phyloP scores from a whole-genome alignment of 2,113 vertebrate genomes.

The Argyrosomus japonicus region DNA sequence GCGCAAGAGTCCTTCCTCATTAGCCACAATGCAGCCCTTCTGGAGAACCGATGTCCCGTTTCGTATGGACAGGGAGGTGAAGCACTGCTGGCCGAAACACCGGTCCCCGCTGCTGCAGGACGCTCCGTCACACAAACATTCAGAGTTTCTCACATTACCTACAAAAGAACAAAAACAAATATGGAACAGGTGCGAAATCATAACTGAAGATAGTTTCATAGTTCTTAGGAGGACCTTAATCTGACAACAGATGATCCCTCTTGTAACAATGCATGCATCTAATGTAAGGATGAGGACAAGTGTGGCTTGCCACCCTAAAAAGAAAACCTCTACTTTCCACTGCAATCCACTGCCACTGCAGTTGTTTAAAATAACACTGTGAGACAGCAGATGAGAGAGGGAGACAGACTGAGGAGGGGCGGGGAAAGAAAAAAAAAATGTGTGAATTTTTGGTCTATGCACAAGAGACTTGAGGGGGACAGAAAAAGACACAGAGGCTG shows the following conservation, averaged over 20 bases:
- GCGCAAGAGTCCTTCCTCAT: conserved; percentile 84
- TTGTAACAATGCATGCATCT: background rate
- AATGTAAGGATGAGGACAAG: conserved; percentile 14
- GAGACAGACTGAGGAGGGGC: conserved; percentile 66
- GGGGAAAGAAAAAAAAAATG: conserved; percentile 37
- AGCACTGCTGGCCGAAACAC: conserved; percentile 92
- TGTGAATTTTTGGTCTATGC: conserved; percentile 57
- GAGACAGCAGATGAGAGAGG: conserved; percentile 72
- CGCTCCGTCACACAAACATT: conserved; percentile 92
- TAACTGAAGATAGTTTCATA: background rate
- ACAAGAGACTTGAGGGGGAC: conserved; percentile 42
- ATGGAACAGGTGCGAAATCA: conserved; percentile 2
- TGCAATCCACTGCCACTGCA: conserved; percentile 57
- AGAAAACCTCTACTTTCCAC: conserved; percentile 39
- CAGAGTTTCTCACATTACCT: conserved; percentile 85
- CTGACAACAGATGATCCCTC: conserved; percentile 9
- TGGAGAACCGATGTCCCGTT: conserved; percentile 88
- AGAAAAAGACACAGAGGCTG: conserved; percentile 33
- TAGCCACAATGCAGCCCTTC: conserved; percentile 92
- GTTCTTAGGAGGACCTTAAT: background rate
- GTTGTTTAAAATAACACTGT: conserved; percentile 72
- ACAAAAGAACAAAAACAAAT: conserved; percentile 27
- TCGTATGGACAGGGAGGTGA: conserved; percentile 88
- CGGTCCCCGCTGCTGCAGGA: conserved; percentile 86
- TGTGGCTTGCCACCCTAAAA: conserved; percentile 25